Percentiles rank a stretch among this genome's conserved stretches.
These are phyloP conservation scores for Phaonia tiefii DNA, from an alignment of 2,888 invertebrate species.

Conservation along the genomic window DNA sequence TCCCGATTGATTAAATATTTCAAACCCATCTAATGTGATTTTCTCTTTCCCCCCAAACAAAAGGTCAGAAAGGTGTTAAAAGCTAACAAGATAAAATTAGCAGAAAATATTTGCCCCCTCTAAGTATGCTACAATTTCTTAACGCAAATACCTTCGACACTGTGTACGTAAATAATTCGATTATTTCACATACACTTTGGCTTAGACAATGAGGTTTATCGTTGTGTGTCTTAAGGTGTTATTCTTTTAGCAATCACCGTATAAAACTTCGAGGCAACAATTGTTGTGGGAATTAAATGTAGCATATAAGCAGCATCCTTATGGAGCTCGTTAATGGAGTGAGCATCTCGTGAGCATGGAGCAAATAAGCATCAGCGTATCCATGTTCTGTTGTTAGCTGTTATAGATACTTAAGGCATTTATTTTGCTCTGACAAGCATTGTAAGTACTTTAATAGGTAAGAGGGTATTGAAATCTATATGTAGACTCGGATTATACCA, in stretches of 20 bases:
- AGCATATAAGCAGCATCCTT: not conserved
- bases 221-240: not conserved
- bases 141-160: not conserved
- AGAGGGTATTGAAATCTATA: conserved; percentile 53
- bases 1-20: not conserved
- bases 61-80: not conserved
- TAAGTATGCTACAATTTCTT: not conserved
- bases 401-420: conserved; percentile 37
- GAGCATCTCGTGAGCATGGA: not conserved
- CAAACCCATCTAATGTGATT: too few relatives aligned
- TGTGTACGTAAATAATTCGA: conserved; percentile 1
- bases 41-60: not conserved
- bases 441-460: conserved; percentile 49
- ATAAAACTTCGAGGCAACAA: too few relatives aligned
- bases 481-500: conserved; percentile 8
- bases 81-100: not conserved
- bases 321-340: not conserved
- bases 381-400: conserved; percentile 27
- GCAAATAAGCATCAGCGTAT: not conserved
- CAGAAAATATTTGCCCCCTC: not conserved
- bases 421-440: conserved; percentile 51
- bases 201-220: not conserved
- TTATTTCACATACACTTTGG: not conserved
- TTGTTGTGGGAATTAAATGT: conserved; percentile 12
- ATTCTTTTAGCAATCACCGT: too few relatives aligned